Percentiles rank a stretch among this genome's conserved stretches.
Conservation (phyloP, 2,797 vertebrate species). For the Austrolebias charrua region DNA sequence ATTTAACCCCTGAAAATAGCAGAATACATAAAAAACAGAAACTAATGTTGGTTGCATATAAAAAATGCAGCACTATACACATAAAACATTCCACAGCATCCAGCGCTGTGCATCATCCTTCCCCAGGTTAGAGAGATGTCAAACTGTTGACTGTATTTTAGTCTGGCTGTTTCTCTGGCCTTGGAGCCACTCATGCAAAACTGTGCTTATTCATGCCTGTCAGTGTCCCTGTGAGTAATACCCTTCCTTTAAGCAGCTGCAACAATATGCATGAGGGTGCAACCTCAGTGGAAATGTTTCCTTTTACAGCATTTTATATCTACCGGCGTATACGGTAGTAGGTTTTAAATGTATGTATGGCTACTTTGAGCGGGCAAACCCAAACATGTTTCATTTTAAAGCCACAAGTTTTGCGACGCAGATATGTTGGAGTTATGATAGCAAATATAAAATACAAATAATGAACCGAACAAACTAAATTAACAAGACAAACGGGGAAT, state of each 20-base stretch:
- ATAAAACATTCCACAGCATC: conserved; percentile 12
- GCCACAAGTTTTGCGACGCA: not conserved
- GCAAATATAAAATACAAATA: conserved; percentile 1
- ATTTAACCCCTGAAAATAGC: conserved; percentile 7
- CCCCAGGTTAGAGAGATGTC: conserved; percentile 53
- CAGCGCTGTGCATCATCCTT: not conserved
- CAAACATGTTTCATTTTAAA: conserved; percentile 19
- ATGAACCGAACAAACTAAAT: not conserved
- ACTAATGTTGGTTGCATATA: conserved; percentile 38
- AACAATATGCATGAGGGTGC: conserved; percentile 44
- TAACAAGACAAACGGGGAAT: not conserved
- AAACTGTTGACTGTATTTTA: conserved; percentile 56
- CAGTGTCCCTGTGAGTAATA: conserved; percentile 52
- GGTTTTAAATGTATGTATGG: conserved; percentile 2
- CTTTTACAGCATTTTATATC: conserved; percentile 8
- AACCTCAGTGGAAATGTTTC: conserved; percentile 22
- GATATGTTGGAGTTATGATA: not conserved
- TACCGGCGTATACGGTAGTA: conserved; percentile 1
- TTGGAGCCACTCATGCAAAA: conserved; percentile 50
- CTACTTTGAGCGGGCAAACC: not conserved
- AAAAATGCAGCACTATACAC: conserved; percentile 3
- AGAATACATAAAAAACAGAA: conserved; percentile 33
- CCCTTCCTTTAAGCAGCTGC: conserved; percentile 28
- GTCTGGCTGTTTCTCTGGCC: conserved; percentile 48
- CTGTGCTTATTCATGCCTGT: conserved; percentile 60